These are phyloP conservation scores for Cacoxenus indagator DNA, from an alignment of 2,888 invertebrate species.

Conservation along the genomic window DNA sequence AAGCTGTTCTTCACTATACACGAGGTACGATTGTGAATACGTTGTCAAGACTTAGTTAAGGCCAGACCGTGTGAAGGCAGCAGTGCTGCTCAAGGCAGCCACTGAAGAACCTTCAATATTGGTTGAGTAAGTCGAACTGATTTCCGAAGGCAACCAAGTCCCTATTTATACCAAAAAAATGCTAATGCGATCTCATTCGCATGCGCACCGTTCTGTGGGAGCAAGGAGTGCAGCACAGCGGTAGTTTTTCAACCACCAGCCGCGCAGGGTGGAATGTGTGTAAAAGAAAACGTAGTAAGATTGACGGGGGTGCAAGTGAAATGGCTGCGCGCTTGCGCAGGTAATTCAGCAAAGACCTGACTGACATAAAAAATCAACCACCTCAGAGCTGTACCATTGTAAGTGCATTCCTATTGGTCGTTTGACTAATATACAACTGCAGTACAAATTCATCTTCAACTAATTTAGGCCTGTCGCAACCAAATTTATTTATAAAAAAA, in stretches of 20 bases:
- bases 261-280: neutral
- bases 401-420: slow-evolving; percentile 11
- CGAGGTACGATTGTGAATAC: neutral
- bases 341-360: slow-evolving; percentile 1
- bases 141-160: neutral
- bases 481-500: slow-evolving; percentile 15
- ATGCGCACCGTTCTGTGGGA: neutral
- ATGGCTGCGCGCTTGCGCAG: neutral
- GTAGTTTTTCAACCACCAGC: slow-evolving; percentile 7
- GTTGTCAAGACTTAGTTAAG: neutral
- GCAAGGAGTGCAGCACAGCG: neutral
- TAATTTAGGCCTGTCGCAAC: slow-evolving; percentile 2
- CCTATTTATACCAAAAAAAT: slow-evolving; percentile 11
- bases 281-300: neutral
- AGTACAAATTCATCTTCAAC: neutral
- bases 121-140: slow-evolving; percentile 19
- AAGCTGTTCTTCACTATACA: too few relatives aligned
- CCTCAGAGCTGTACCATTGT: neutral
- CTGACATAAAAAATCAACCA: neutral
- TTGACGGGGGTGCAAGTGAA: neutral
- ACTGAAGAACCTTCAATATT: neutral
- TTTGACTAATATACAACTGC: neutral
- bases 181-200: neutral
- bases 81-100: neutral
- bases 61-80: neutral